Evolutionary conservation across 2,888 invertebrate genomes (phyloP), one percentile per base, ranked within the genome.

Genomic region (Tridacna gigas): DNA sequence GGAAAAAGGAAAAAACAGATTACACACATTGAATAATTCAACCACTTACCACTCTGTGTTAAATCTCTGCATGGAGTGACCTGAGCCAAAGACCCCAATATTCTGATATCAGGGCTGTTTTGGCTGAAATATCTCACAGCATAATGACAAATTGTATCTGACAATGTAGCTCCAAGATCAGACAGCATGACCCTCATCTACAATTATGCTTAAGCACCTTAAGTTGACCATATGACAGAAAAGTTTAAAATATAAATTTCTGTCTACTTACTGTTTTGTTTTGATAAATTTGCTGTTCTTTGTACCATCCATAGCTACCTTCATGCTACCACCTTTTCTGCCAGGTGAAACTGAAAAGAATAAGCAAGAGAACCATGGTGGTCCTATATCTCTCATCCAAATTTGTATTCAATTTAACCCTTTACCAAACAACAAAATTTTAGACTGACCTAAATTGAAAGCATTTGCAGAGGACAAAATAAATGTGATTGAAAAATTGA

Each of bases 331-430:
- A 28, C 78, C 77, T 66, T 82, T 84, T 56, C 88, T 74, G 20
- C 88, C 86, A 75, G 86, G 86, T 45, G 84, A 80, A 56, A 83
- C 82, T 86, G 84, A 67, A 80, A 74, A 37, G 37, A 37, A 37
- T 7, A 37, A 56, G 1, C 56, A 56, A 56, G 56, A 56, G 56
- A n/a, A 56, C 56, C 56, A 56, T 56, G 4, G 9, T 56, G 2
- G 2, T 56, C 56, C 56, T 56, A 20, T 5, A 56, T 56, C 9
- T 2, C 56, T 56, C 56, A 56, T 3, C 4, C 9, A 9, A 56
- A 56, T n/a, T n/a, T 56, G n/a, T 56, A 56, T 56, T 56, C n/a
- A 20, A 18, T 20, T 56, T 56, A 56, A 56, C 56, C 56, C 56
- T 56, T 56, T 56, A 2, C 56, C 56, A 56, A 56, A 56, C 56